phyloP scores from a whole-genome alignment of 2,797 vertebrate species.

The Petrocephalus schoutedeni region DNA sequence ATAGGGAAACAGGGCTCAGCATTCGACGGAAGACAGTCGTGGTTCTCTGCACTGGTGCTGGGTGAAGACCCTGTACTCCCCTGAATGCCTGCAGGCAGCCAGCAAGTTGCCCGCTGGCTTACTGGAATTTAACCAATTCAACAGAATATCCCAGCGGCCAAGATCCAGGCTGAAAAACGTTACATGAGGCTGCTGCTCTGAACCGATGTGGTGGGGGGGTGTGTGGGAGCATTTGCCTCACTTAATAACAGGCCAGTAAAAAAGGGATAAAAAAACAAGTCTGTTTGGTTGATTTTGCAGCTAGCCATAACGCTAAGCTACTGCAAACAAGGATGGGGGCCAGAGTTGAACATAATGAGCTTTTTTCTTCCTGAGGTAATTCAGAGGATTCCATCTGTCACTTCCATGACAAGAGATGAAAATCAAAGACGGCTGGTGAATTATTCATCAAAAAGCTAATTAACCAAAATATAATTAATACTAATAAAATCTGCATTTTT shows the following conservation, averaged over 20 bases:
- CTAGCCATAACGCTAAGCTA: background rate
- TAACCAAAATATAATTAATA: conserved; percentile 29
- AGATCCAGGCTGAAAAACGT: background rate
- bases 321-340: background rate
- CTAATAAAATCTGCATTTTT: conserved; percentile 17
- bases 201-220: background rate
- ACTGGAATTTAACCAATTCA: background rate
- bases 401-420: background rate
- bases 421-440: conserved; percentile 27
- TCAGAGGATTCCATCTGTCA: conserved; percentile 6
- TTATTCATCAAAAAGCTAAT: conserved; percentile 37
- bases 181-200: background rate
- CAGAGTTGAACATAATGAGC: background rate
- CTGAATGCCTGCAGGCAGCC: background rate
- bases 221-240: background rate
- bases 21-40: background rate
- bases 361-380: conserved; percentile 16
- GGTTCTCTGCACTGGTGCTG: background rate
- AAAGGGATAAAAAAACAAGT: background rate
- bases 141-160: background rate
- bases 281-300: background rate
- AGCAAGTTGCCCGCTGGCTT: background rate
- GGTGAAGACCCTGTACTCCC: background rate
- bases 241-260: background rate
- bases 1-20: background rate